Evolutionary conservation across 2,797 vertebrate species (phyloP).

Genomic region (Chlorospingus semifuscus): DNA sequence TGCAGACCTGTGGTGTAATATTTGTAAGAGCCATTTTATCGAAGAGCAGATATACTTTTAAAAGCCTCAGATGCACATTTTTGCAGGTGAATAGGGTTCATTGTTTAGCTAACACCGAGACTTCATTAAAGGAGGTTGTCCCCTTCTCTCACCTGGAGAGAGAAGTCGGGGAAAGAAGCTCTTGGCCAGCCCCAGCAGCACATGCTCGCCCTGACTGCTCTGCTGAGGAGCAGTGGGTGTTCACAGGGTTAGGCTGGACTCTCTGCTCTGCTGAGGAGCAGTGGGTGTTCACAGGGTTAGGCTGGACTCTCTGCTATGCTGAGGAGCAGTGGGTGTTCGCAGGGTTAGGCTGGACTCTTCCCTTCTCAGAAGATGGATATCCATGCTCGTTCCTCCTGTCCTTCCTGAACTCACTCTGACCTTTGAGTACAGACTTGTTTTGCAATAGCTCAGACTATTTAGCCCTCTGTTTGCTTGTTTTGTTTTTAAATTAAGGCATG

Average conservation of each 20-base stretch:
- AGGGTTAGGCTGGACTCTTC: neutral
- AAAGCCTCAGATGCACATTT: neutral
- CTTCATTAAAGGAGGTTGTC: neutral
- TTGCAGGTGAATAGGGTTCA: neutral
- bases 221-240: neutral
- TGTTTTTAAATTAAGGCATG: neutral
- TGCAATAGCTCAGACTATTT: neutral
- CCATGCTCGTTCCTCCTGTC: rapidly evolving
- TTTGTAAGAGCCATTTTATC: neutral
- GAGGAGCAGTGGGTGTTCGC: neutral
- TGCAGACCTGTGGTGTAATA: neutral
- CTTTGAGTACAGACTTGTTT: neutral
- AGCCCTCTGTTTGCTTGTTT: neutral
- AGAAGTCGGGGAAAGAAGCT: neutral
- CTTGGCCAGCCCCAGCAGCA: neutral
- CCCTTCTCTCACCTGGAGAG: rapidly evolving
- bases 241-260: neutral
- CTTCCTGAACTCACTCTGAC: neutral
- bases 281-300: too few relatives aligned
- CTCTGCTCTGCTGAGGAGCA: too few relatives aligned
- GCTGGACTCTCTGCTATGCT: too few relatives aligned
- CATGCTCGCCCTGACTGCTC: neutral
- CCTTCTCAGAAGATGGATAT: neutral
- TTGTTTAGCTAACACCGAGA: neutral
- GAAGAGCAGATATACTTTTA: neutral